Percentiles rank a stretch among this genome's conserved stretches.
Evolutionary conservation across 1,140 invertebrate genomes (phyloP).

Genomic region (Brachionus paranguensis): DNA sequence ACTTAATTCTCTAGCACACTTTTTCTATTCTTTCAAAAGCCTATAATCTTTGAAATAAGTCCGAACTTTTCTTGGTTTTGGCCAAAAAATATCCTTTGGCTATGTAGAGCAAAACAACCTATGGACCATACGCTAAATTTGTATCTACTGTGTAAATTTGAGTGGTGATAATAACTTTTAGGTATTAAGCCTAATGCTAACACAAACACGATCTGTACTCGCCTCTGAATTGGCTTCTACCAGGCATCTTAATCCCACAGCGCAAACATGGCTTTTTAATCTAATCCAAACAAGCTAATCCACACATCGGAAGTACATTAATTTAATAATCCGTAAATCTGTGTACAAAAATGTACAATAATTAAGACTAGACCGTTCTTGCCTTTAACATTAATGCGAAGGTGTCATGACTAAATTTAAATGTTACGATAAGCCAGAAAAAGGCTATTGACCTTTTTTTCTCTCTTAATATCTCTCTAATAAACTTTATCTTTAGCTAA

Average conservation of each 20-base stretch:
- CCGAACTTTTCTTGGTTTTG: background rate
- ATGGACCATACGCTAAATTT: constrained; percentile 9
- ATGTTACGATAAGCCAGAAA: background rate
- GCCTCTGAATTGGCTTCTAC: constrained; percentile 4
- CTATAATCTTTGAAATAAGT: background rate
- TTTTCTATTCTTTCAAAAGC: background rate
- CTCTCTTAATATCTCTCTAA: background rate
- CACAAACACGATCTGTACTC: background rate
- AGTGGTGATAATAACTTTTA: constrained; percentile 15
- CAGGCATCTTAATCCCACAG: background rate
- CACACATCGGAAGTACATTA: background rate
- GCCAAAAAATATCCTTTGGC: background rate
- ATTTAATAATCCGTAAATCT: constrained; percentile 18
- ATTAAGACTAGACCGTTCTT: constrained; percentile 4
- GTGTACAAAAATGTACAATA: background rate
- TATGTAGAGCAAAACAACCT: background rate
- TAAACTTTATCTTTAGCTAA: background rate
- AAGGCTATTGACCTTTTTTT: background rate
- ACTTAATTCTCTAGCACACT: constrained; percentile 31
- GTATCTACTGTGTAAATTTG: constrained; percentile 30
- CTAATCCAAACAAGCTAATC: background rate
- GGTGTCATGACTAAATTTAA: constrained; percentile 29
- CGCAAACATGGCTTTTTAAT: constrained; percentile 19
- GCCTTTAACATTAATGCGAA: background rate
- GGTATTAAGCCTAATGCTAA: background rate